Percentiles rank a stretch among this genome's conserved stretches.
These are phyloP conservation scores for Eueremaeus valkanovi DNA, from an alignment of 2,888 invertebrate genomes.

Conservation along the genomic window DNA sequence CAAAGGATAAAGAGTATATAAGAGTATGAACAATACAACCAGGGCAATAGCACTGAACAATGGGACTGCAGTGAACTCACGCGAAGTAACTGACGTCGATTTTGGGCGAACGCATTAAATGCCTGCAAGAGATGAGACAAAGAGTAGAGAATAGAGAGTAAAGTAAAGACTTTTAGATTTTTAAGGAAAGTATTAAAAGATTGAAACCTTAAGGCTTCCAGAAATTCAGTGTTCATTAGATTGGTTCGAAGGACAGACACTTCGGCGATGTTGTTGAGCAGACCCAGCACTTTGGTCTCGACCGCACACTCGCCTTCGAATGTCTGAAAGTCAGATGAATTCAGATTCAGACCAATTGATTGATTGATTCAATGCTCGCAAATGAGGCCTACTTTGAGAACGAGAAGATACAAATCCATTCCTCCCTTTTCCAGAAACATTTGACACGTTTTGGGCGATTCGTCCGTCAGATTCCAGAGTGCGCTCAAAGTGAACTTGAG, in stretches of 20 bases:
- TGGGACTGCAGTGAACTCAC: too few species aligned
- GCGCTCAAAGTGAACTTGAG: constrained; percentile 71
- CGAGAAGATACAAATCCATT: constrained; percentile 63
- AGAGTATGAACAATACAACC: too few species aligned
- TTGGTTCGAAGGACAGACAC: constrained; percentile 59
- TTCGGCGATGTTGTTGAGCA: constrained; percentile 72
- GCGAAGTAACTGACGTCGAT: constrained; percentile 69
- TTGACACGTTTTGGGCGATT: constrained; percentile 66
- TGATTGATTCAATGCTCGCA: too few species aligned
- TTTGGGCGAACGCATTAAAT: constrained; percentile 60
- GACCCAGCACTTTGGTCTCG: constrained; percentile 70
- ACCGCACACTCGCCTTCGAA: constrained; percentile 63
- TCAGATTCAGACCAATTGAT: background rate
- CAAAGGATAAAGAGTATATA: too few species aligned
- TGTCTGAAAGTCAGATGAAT: constrained; percentile 47
- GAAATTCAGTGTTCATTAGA: constrained; percentile 59
- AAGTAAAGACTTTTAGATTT: too few species aligned
- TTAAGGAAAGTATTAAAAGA: too few species aligned
- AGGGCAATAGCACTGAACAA: too few species aligned
- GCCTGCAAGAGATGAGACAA: constrained; percentile 42
- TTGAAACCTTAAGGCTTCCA: too few species aligned
- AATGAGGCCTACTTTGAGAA: constrained; percentile 49
- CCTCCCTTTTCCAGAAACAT: constrained; percentile 67
- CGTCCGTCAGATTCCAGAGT: constrained; percentile 74
- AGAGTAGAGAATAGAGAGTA: background rate